A percentile compares a stretch with the other conserved stretches of the same genome.
Conservation (phyloP, 2,113 vertebrate genomes). For the Balaeniceps rex region DNA sequence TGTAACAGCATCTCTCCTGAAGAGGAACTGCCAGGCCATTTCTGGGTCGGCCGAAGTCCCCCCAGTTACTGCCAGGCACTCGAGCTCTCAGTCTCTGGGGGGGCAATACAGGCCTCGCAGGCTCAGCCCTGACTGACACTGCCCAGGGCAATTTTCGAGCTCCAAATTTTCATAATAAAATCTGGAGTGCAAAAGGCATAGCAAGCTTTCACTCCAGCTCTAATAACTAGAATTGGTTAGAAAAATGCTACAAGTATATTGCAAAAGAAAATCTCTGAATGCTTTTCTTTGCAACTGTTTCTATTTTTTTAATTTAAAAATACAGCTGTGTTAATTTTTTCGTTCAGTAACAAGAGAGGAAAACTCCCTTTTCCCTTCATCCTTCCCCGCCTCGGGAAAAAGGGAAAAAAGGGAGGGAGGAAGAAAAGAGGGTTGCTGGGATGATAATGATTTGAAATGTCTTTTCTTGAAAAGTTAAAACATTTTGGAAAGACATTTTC, state of each 20-base stretch:
- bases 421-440: neutral
- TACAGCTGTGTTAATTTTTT: neutral
- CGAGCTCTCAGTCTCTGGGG: neutral
- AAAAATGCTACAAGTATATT: neutral
- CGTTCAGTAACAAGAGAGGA: neutral
- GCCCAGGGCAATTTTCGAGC: neutral
- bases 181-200: neutral
- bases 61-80: neutral
- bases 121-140: neutral
- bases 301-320: neutral
- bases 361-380: neutral
- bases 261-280: neutral
- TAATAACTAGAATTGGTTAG: neutral
- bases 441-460: neutral
- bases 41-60: neutral
- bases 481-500: neutral
- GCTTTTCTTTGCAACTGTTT: neutral
- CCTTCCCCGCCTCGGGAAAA: neutral
- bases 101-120: neutral
- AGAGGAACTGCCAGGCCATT: neutral
- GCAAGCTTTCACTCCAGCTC: neutral
- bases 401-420: neutral
- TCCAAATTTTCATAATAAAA: neutral
- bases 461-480: slow-evolving; percentile 35
- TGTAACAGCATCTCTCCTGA: neutral